Evolutionary conservation across 2,113 vertebrate genomes (phyloP).

Genomic region (Spizaetus ornatus): DNA sequence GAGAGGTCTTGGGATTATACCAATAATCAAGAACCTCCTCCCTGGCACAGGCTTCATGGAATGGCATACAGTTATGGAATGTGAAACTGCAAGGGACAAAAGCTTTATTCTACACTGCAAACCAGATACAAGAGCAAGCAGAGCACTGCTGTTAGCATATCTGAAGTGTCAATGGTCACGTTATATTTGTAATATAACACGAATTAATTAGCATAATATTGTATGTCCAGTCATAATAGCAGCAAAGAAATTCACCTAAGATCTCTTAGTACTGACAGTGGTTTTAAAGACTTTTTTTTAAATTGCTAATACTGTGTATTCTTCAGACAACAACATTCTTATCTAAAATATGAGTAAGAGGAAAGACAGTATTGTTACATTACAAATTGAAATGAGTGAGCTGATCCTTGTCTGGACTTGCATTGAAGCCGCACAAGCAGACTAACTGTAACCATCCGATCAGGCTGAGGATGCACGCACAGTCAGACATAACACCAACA

Average conservation of each 20-base stretch:
- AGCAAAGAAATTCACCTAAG: neutral
- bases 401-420: neutral
- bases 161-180: neutral
- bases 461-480: neutral
- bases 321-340: neutral
- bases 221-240: neutral
- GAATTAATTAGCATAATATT: neutral
- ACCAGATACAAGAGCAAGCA: neutral
- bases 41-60: neutral
- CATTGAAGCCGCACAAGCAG: neutral
- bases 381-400: neutral
- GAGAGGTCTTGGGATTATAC: neutral
- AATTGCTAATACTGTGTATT: neutral
- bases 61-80: neutral
- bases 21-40: neutral
- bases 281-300: neutral
- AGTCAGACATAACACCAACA: neutral
- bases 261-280: neutral
- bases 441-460: neutral
- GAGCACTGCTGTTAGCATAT: neutral
- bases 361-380: neutral
- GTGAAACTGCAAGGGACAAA: neutral
- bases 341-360: neutral
- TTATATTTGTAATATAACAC: neutral
- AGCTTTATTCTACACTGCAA: neutral